Percentiles rank a stretch among this genome's conserved stretches.
These are phyloP conservation scores for Arbacia lixula DNA, from an alignment of 53 echinoderm and acorn worm species.

Conservation along the genomic window DNA sequence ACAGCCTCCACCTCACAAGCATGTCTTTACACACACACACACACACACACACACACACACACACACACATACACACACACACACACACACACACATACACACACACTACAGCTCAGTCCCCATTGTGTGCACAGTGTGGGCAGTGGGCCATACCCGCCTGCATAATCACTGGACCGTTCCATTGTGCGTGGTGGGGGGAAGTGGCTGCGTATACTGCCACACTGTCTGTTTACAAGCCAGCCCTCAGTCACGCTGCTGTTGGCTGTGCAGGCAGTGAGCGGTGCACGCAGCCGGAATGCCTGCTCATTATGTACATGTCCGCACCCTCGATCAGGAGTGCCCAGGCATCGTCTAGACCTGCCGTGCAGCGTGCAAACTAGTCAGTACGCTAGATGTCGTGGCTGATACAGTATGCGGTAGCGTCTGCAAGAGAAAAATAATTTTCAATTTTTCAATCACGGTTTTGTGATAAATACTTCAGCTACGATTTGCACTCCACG, in stretches of 20 bases:
- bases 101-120: constrained; percentile 2
- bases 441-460: too few relatives aligned
- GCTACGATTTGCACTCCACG: too few relatives aligned
- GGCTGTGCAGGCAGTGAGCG: too few relatives aligned
- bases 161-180: constrained; percentile 58
- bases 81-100: too few relatives aligned
- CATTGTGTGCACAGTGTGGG: not conserved
- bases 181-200: constrained; percentile 8
- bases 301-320: constrained; percentile 52
- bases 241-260: too few relatives aligned
- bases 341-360: not conserved
- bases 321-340: constrained; percentile 4
- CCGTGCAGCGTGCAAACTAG: not conserved
- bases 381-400: not conserved
- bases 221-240: not conserved
- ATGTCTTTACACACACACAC: constrained; percentile 25
- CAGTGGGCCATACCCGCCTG: constrained; percentile 48
- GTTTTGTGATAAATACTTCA: too few relatives aligned
- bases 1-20: constrained; percentile 19
- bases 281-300: constrained; percentile 46
- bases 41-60: too few relatives aligned
- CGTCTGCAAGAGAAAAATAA: constrained; percentile 30
- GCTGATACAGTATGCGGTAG: not conserved
- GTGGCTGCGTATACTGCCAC: constrained; percentile 9
- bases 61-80: too few relatives aligned